phyloP scores from a whole-genome alignment of 2,888 invertebrate genomes.

The Agrochola lota region DNA sequence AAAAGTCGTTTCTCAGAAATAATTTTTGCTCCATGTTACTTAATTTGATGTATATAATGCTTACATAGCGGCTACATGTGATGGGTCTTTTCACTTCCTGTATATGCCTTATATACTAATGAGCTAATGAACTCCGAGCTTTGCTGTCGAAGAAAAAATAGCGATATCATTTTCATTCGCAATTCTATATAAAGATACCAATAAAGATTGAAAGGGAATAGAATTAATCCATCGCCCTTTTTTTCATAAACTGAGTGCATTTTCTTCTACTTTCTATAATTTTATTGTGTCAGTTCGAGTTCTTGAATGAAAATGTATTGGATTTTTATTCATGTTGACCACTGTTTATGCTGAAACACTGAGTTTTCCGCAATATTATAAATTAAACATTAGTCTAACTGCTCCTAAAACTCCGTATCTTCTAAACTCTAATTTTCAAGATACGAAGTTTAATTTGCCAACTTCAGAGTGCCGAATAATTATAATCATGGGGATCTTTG shows the following conservation, averaged over 20 bases:
- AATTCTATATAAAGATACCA: background rate
- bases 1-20: too few relatives aligned
- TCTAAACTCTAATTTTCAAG: conserved; percentile 53
- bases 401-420: conserved; percentile 51
- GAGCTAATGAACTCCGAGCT: background rate
- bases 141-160: background rate
- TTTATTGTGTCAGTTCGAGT: background rate
- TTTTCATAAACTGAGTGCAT: background rate
- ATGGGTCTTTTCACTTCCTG: too few relatives aligned
- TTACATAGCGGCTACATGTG: too few relatives aligned
- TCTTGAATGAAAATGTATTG: background rate
- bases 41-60: too few relatives aligned
- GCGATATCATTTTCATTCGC: background rate
- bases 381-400: conserved; percentile 34
- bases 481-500: conserved; percentile 55
- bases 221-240: background rate
- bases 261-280: background rate
- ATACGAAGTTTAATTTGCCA: conserved; percentile 56
- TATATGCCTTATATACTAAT: too few relatives aligned
- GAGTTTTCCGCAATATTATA: background rate
- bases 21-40: too few relatives aligned
- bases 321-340: background rate
- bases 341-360: too few relatives aligned
- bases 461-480: conserved; percentile 56
- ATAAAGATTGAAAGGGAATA: background rate